Conservation (phyloP, 2,113 vertebrate species). For the Salminus brasiliensis region DNA sequence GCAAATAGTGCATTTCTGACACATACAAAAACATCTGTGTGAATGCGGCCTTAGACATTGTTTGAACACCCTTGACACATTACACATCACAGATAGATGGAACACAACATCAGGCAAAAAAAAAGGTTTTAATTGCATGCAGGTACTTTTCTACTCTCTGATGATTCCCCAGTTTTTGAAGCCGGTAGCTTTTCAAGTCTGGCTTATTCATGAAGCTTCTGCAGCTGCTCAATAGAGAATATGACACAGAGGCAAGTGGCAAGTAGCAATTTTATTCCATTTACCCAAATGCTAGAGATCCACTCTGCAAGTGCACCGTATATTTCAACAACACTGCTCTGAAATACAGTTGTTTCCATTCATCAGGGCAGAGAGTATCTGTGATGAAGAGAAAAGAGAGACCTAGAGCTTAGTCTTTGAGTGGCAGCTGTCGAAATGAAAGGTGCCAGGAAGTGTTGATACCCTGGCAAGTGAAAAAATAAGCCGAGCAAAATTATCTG, state of each 20-base stretch:
- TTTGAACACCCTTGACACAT: not conserved
- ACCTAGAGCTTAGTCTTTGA: not conserved
- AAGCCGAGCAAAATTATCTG: too few species aligned
- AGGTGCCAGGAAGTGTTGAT: too few species aligned
- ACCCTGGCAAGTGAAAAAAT: too few species aligned
- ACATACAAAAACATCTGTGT: too few species aligned
- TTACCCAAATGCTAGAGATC: not conserved
- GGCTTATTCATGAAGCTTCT: not conserved
- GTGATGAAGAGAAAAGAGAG: not conserved
- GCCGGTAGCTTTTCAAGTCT: not conserved
- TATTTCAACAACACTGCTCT: not conserved
- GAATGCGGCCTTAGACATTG: not conserved
- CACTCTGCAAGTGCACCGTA: not conserved
- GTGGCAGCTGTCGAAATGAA: not conserved
- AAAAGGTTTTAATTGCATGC: not conserved
- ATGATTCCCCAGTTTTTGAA: constrained; percentile 9
- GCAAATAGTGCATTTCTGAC: too few species aligned
- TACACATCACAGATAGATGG: not conserved
- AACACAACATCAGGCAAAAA: not conserved
- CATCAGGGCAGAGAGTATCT: not conserved
- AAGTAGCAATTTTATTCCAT: not conserved
- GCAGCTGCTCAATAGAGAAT: not conserved
- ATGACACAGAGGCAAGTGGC: not conserved
- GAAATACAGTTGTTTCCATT: not conserved
- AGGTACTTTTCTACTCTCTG: not conserved